Conservation (phyloP, 2,888 invertebrate species). For the Rhamphomyia laevipes region DNA sequence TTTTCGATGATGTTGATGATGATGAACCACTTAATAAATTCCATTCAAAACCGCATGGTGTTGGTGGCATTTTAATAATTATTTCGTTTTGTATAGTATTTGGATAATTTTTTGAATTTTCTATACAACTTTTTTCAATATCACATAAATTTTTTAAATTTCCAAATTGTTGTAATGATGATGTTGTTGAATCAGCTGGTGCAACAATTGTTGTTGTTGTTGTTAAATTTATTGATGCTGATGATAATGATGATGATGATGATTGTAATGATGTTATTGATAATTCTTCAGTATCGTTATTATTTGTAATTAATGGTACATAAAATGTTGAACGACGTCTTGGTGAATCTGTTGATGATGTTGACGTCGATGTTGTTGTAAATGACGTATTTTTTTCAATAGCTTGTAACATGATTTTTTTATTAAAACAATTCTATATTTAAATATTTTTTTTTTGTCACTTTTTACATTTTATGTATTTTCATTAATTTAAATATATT, state of each 20-base stretch:
- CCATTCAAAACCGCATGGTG: constrained; percentile 36
- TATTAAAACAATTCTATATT: too few species aligned
- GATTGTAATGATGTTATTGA: constrained; percentile 20
- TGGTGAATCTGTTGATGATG: constrained; percentile 34
- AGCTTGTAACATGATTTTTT: not conserved
- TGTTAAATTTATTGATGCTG: constrained; percentile 6
- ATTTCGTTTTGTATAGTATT: not conserved
- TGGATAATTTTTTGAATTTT: constrained; percentile 1
- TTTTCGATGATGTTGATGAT: not conserved
- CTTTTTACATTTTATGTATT: too few species aligned
- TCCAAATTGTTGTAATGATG: constrained; percentile 2
- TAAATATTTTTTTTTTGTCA: too few species aligned
- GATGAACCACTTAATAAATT: constrained; percentile 13
- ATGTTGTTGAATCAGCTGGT: too few species aligned
- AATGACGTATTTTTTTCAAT: constrained; percentile 10
- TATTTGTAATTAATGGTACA: constrained; percentile 46
- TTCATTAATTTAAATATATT: too few species aligned
- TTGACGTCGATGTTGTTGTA: constrained; percentile 18
- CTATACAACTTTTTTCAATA: not conserved
- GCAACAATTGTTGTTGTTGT: constrained; percentile 3
- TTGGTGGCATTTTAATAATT: constrained; percentile 28
- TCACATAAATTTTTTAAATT: constrained; percentile 1
- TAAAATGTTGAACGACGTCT: constrained; percentile 63
- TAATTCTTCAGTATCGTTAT: constrained; percentile 4
- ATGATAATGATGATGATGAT: constrained; percentile 11